Evolutionary conservation across 2,113 vertebrate species (phyloP), one percentile per base, ranked within the genome.

Genomic region (Neodontobutis hainanensis): DNA sequence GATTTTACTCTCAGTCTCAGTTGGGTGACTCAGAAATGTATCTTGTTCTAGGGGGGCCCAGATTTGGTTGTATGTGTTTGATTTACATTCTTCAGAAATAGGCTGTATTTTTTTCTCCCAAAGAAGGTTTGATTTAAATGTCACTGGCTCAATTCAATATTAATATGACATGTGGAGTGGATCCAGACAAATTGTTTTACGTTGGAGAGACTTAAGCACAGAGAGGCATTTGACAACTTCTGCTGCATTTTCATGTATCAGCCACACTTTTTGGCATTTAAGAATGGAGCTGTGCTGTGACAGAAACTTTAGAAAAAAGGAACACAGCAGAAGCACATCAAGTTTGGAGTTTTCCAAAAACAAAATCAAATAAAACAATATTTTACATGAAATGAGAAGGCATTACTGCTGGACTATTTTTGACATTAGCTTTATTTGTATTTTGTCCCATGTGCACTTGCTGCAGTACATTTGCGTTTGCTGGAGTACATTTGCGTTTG

Each of bases 1-100:
- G 79, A 80, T 81, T 84, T 78, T 59, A 55, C 50, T 50, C 19
- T 5, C 50, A 62, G 75, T 63, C 68, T 63, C 59, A 63, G 34
- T 55, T 76, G 65, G 51, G 50, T 65, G 47, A 62, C 60, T 78
- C 53, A 55, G 57, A 75, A 69, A 44, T 46, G 47, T 85, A 73
- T 70, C 72, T 81, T 44, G 1, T 58, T 70, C 56, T 77, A n/a
- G 55, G 40, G 51, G 70, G 46, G 52, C 69, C 61, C 48, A 70
- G 61, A 61, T 70, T 50, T 51, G 51, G 6, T 62, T n/a, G 16
- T 56, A 47, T 68, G 64, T 78, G 69, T 72, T 36, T 0, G 12
- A 15, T 42, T 47, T 60, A 44, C 8, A 48, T 45, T 58, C 53
- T 56, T 65, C 51, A 35, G 40, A 61, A 53, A 55, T 35, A n/a